Percentiles rank a stretch among this genome's conserved stretches.
phyloP scores from a whole-genome alignment of 2,797 vertebrate genomes.

The Anableps anableps region DNA sequence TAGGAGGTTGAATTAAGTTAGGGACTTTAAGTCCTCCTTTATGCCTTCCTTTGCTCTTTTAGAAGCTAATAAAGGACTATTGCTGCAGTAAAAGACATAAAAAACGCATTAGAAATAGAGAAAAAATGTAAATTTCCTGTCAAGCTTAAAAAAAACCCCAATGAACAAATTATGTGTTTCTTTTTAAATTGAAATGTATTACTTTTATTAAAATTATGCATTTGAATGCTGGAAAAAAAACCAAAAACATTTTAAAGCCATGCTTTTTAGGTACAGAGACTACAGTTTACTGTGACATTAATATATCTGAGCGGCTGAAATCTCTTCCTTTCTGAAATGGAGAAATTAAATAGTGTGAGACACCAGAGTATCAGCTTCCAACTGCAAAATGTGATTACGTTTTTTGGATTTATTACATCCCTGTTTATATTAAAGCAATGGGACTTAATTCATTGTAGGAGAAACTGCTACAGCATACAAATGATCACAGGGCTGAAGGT shows the following conservation, averaged over 20 bases:
- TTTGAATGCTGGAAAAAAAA: not conserved
- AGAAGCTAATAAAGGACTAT: not conserved
- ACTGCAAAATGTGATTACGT: not conserved
- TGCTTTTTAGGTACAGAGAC: not conserved
- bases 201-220: not conserved
- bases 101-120: not conserved
- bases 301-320: not conserved
- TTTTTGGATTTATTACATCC: slow-evolving; percentile 1
- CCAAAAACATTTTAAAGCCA: not conserved
- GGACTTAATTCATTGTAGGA: slow-evolving; percentile 1
- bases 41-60: not conserved
- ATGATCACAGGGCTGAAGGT: slow-evolving; percentile 5
- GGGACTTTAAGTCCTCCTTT: not conserved
- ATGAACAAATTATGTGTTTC: not conserved
- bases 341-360: not conserved
- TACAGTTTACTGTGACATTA: not conserved
- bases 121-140: not conserved
- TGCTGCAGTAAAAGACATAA: not conserved
- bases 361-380: not conserved
- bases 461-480: not conserved
- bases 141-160: not conserved
- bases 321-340: not conserved
- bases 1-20: not conserved
- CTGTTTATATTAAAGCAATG: slow-evolving; percentile 1
- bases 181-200: not conserved